These are phyloP conservation scores for Polymixis lichenea DNA, from an alignment of 2,888 invertebrate species.

Conservation along the genomic window DNA sequence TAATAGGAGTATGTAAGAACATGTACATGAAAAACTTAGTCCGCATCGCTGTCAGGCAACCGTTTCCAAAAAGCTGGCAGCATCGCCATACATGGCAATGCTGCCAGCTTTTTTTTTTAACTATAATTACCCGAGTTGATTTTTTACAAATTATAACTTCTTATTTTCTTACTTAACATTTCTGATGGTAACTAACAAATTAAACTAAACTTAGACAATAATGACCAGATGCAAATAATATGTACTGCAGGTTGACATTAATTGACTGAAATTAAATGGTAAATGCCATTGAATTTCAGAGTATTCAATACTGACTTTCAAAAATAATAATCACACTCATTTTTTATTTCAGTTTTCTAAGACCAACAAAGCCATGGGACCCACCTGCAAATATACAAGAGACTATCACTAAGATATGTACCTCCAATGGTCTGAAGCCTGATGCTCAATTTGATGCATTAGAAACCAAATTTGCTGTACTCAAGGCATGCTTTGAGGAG, in stretches of 20 bases:
- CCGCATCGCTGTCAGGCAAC: not conserved
- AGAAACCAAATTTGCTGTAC: conserved; percentile 92
- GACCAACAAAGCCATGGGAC: conserved; percentile 93
- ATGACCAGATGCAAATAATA: not conserved
- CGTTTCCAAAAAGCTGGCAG: not conserved
- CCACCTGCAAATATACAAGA: conserved; percentile 92
- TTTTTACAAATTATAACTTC: not conserved
- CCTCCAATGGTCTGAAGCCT: conserved; percentile 86
- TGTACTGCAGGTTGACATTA: not conserved
- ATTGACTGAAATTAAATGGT: not conserved
- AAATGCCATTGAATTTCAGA: not conserved
- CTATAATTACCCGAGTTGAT: not conserved
- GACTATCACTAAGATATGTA: conserved; percentile 91
- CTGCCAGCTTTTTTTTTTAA: too few species aligned
- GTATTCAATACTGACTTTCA: not conserved
- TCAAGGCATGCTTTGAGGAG: conserved; percentile 93
- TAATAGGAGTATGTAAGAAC: too few species aligned
- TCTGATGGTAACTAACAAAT: not conserved
- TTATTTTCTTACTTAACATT: not conserved
- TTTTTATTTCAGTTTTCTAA: conserved; percentile 92
- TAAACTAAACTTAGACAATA: not conserved
- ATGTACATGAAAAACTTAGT: not conserved
- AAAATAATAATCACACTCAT: not conserved
- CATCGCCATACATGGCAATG: not conserved
- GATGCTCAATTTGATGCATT: conserved; percentile 86